Percentiles rank a stretch among this genome's conserved stretches.
These are phyloP conservation scores for Leptinotarsa texana DNA, from an alignment of 1,140 invertebrate genomes.

Conservation along the genomic window DNA sequence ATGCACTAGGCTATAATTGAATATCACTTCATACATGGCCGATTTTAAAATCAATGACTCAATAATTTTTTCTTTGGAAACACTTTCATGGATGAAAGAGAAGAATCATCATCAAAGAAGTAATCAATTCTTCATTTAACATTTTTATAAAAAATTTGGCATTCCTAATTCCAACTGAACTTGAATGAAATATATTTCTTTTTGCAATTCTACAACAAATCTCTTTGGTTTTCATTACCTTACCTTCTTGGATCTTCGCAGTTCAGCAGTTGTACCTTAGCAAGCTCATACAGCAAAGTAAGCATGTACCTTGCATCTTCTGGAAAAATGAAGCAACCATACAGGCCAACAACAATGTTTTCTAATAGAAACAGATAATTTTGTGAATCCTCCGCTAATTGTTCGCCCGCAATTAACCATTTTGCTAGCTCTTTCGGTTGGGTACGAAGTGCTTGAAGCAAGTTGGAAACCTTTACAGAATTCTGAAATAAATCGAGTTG, in stretches of 20 bases:
- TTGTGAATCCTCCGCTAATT: conserved; percentile 60
- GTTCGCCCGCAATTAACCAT: conserved; percentile 79
- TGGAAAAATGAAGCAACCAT: conserved; percentile 77
- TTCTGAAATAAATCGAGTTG: conserved; percentile 60
- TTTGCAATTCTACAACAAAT: too few species aligned
- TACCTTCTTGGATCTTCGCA: conserved; percentile 81
- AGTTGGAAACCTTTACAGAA: conserved; percentile 75
- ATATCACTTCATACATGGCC: too few species aligned
- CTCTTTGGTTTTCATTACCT: conserved; percentile 17
- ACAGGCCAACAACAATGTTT: conserved; percentile 80
- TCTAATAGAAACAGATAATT: conserved; percentile 70
- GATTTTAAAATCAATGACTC: too few species aligned
- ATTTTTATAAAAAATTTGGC: too few species aligned
- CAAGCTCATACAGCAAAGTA: conserved; percentile 77
- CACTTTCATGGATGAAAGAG: too few species aligned
- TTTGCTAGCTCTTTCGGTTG: conserved; percentile 80
- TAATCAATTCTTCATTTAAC: too few species aligned
- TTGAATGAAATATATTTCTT: too few species aligned
- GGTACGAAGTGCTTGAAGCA: conserved; percentile 76
- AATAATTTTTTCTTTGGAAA: too few species aligned
- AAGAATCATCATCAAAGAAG: too few species aligned
- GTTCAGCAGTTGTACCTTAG: conserved; percentile 79
- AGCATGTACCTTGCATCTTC: conserved; percentile 82
- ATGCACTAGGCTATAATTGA: too few species aligned
- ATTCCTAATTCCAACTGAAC: too few species aligned